phyloP scores from a whole-genome alignment of 2,797 vertebrate genomes.

The Pantherophis alleghaniensis region DNA sequence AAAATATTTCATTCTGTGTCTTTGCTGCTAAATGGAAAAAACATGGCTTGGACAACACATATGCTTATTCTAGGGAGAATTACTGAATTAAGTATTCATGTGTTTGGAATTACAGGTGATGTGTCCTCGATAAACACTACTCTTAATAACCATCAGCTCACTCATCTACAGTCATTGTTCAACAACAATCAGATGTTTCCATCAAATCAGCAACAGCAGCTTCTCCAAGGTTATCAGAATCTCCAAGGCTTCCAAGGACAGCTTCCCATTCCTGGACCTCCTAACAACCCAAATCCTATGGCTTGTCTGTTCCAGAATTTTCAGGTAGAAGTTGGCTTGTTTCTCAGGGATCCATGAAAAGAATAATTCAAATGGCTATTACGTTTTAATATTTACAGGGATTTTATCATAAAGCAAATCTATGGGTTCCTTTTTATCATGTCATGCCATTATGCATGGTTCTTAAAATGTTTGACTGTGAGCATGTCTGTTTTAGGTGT shows the following conservation, averaged over 20 bases:
- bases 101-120: conserved; percentile 81
- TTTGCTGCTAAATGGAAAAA: conserved; percentile 1
- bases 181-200: conserved; percentile 81
- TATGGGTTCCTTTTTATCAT: background rate
- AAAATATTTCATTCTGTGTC: background rate
- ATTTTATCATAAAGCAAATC: background rate
- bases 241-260: conserved; percentile 85
- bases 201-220: conserved; percentile 79
- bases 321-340: conserved; percentile 77
- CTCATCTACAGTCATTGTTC: conserved; percentile 81
- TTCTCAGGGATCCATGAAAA: background rate
- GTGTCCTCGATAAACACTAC: conserved; percentile 81
- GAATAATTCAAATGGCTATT: background rate
- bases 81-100: conserved; percentile 62
- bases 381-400: background rate
- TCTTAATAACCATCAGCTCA: conserved; percentile 83
- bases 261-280: conserved; percentile 78
- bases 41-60: background rate
- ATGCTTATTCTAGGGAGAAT: conserved; percentile 24
- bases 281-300: conserved; percentile 83
- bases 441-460: background rate
- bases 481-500: background rate
- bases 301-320: conserved; percentile 94
- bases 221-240: conserved; percentile 82
- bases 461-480: background rate